Evolutionary conservation across 2,797 vertebrate species (phyloP), one percentile per base, ranked within the genome.

Genomic region (Crypturellus tataupa): DNA sequence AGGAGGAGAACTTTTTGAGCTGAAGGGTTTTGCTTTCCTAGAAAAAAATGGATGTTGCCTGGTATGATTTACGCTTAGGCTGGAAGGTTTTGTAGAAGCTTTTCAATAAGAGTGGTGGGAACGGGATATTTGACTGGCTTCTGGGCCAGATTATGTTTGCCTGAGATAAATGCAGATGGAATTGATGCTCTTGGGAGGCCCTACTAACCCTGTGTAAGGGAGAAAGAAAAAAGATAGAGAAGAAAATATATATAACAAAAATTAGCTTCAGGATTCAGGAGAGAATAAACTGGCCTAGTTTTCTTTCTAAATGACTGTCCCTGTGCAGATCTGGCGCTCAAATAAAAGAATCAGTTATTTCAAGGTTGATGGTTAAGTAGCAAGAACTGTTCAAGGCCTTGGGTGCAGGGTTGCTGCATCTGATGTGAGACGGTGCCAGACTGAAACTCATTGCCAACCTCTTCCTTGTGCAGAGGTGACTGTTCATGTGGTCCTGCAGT

Each of bases 371-470:
- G 46, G 40, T 49, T n/a, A 44, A 65, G 42, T n/a, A n/a, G 47
- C 2, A 3, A 64, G 39, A 69, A 29, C 25, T 60, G 6, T 59
- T 37, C 4, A 16, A 82, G 40, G n/a, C 35, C 3, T 1, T 40
- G n/a, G 10, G 82, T 80, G 6, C 10, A 2, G 35, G 44, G 4
- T 25, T 6, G 6, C 75, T 85, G 63, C 67, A 79, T n/a, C 13
- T 0, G 0, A 1, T 1, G 0, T 63, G 56, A 47, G n/a, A 15
- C 31, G 17, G 12, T 86, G 56, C 42, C 1, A 0, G 1, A 25
- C 49, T 51, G 49, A 62, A 2, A 55, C 5, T 71, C 24, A 3
- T 83, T 79, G 67, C 63, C 56, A 39, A 33, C 23, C 63, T 31
- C 46, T 72, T 10, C 49, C 59, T 85, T 4, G 6, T 83, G 9